A percentile compares a stretch with the other conserved stretches of the same genome.
Evolutionary conservation across 2,113 vertebrate species (phyloP).

Genomic region (Daphoenositta chrysoptera): DNA sequence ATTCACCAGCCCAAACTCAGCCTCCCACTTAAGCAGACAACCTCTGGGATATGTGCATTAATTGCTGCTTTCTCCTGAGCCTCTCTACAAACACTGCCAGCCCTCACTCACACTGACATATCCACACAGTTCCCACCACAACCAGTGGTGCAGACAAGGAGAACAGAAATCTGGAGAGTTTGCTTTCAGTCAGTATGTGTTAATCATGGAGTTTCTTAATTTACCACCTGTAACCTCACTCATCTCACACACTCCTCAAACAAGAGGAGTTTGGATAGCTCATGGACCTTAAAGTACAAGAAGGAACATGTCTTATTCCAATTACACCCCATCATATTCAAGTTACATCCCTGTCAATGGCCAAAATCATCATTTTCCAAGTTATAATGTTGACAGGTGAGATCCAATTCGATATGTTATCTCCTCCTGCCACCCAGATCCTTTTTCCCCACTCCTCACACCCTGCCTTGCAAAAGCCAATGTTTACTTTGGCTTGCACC

Average conservation of each 20-base stretch:
- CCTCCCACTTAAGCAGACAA: not conserved
- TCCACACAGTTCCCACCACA: not conserved
- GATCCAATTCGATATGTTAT: not conserved
- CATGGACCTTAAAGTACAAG: not conserved
- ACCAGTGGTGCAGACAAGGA: not conserved
- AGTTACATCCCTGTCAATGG: not conserved
- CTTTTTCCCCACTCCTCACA: not conserved
- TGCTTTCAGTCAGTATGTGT: not conserved
- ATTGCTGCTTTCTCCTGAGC: not conserved
- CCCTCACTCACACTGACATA: not conserved
- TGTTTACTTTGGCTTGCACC: not conserved
- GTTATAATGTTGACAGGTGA: not conserved
- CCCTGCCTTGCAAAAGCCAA: not conserved
- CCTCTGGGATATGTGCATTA: not conserved
- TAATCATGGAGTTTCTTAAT: not conserved
- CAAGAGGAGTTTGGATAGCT: not conserved
- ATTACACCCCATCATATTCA: not conserved
- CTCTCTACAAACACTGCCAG: not conserved
- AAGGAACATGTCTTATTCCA: not conserved
- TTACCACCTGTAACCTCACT: not conserved
- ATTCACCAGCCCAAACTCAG: not conserved
- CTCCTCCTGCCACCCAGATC: not conserved
- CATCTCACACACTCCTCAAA: not conserved
- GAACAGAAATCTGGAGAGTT: not conserved
- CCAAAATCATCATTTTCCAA: not conserved